phyloP scores from a whole-genome alignment of 2,888 invertebrate species.

The Ganaspis brasiliensis region DNA sequence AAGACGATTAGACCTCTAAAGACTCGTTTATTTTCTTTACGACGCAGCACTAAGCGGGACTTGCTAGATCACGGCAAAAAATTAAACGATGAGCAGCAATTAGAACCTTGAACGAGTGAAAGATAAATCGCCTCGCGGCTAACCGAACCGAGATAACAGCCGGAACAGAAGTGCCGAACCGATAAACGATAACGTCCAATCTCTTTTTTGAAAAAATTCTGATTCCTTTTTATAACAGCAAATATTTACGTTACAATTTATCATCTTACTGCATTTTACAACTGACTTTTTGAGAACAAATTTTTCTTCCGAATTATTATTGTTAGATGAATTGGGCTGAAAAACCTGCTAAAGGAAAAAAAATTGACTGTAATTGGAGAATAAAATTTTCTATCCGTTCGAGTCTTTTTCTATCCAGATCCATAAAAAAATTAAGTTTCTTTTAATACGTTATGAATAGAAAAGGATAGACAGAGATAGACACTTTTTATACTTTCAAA shows the following conservation, averaged over 20 bases:
- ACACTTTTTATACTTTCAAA: too few relatives aligned
- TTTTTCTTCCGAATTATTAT: not conserved
- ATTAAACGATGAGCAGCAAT: constrained; percentile 31
- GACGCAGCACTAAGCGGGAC: constrained; percentile 5
- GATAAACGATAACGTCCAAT: constrained; percentile 13
- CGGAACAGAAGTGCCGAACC: constrained; percentile 15
- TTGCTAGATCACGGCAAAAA: constrained; percentile 21
- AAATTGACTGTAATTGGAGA: too few relatives aligned
- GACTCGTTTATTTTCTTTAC: constrained; percentile 40
- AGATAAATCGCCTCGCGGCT: constrained; percentile 15
- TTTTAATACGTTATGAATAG: too few relatives aligned
- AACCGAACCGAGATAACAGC: constrained; percentile 11
- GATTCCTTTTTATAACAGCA: not conserved
- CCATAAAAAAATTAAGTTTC: too few relatives aligned
- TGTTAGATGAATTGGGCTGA: too few relatives aligned
- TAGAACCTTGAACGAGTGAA: constrained; percentile 36
- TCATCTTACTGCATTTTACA: too few relatives aligned
- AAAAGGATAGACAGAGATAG: too few relatives aligned
- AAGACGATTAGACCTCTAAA: constrained; percentile 21
- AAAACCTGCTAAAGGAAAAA: too few relatives aligned
- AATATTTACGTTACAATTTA: not conserved
- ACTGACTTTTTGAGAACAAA: not conserved
- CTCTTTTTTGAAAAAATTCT: constrained; percentile 12
- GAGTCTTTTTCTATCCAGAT: too few relatives aligned
- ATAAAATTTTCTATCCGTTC: too few relatives aligned